Percentiles rank a stretch among this genome's conserved stretches.
These are phyloP conservation scores for Sprattus sprattus DNA, from an alignment of 2,113 vertebrate genomes.

Conservation along the genomic window DNA sequence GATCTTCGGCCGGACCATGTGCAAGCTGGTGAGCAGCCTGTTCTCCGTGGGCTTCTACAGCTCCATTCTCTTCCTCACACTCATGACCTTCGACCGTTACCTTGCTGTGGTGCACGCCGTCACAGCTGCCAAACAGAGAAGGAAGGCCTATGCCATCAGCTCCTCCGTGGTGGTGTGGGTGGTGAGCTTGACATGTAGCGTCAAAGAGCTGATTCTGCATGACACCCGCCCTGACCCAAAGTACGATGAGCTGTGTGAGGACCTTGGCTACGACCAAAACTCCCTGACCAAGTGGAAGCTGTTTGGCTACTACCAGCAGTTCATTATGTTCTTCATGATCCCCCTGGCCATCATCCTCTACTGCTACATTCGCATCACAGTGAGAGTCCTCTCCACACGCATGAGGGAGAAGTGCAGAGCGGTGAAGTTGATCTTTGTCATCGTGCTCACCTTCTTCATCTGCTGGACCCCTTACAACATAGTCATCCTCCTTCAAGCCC, in stretches of 20 bases:
- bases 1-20: constrained; percentile 68
- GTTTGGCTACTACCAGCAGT: constrained; percentile 69
- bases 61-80: constrained; percentile 75
- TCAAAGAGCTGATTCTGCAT: constrained; percentile 68
- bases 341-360: constrained; percentile 68
- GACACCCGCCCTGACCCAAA: neutral
- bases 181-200: constrained; percentile 63
- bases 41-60: constrained; percentile 75
- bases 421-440: constrained; percentile 73
- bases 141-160: constrained; percentile 52
- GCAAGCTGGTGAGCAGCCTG: constrained; percentile 69
- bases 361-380: constrained; percentile 70
- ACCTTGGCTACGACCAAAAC: constrained; percentile 8
- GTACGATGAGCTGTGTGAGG: constrained; percentile 51
- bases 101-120: constrained; percentile 74
- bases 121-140: constrained; percentile 58
- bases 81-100: constrained; percentile 78
- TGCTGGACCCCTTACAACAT: constrained; percentile 79
- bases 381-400: constrained; percentile 66
- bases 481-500: constrained; percentile 61
- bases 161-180: constrained; percentile 61
- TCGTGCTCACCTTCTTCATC: constrained; percentile 68
- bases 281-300: constrained; percentile 58
- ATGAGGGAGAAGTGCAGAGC: constrained; percentile 68
- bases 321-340: constrained; percentile 71